Evolutionary conservation across 1,140 invertebrate species (phyloP), one percentile per base, ranked within the genome.

Genomic region (Lutraria rhynchaena): DNA sequence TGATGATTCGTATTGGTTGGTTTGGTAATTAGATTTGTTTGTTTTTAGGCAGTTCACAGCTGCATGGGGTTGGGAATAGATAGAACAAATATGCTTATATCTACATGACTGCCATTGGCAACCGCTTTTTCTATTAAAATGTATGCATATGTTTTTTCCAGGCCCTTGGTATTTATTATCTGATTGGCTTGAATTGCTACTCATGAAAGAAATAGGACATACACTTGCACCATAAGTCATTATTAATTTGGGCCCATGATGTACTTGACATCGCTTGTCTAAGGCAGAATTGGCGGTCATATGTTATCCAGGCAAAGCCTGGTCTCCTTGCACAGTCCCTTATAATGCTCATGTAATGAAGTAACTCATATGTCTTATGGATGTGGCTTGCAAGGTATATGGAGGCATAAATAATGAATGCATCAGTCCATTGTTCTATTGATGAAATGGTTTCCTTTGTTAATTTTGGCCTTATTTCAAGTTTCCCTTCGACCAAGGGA

Each of bases 281-380:
- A 1, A 74, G 11, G 3, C 55, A 9, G 27, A 65, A 58, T 27
- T 74, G 71, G 11, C 37, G 29, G 46, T 71, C 67, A 53, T 71
- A 71, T 3, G 27, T 1, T 19, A 44, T 13, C 51, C 71, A 74
- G 11, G 31, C 46, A 22, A 11, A 31, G 2, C 71, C 71, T n/a
- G 31, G 70, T 5, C 51, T 29, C 29, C n/a, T 4, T 27, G 70
- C 70, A n/a, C 53, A 57, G 13, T 73, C 70, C 24, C 71, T 2
- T 3, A 74, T 74, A 24, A 35, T 74, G 17, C 13, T 41, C 33
- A 60, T 74, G 24, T 74, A 74, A n/a, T n/a, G n/a, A n/a, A n/a
- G n/a, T n/a, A n/a, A n/a, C n/a, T n/a, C n/a, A n/a, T n/a, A n/a
- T n/a, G n/a, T n/a, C n/a, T n/a, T n/a, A n/a, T n/a, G n/a, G n/a